Base-by-base conservation (phyloP, 2,888 invertebrate genomes). In the Nymphalis polychloros region DNA sequence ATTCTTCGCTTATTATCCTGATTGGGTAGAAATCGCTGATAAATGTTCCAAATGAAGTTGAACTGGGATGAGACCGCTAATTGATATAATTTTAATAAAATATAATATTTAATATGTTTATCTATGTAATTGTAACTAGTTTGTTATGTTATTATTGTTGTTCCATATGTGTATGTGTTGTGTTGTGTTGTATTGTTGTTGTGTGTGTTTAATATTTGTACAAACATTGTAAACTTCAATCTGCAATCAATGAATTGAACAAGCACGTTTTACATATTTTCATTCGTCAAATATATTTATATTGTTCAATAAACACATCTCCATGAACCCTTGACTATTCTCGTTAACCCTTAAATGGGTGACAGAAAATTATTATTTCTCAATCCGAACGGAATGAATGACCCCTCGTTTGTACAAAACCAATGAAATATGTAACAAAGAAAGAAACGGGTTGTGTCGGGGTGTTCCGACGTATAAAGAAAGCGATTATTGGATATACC, bases 361-460 rank as follows among this genome's bases (percentile, higher is more conserved):
- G 78, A 79, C 79, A 68, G 64, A 41, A 41, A 41, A 81, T 80
- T 81, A 84, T 81, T 82, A 84, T 83, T 84, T 79, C 76, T 81
- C 78, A 78, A 67, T 80, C 79, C 77, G 72, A 31, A 72, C 73
- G 83, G 82, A 82, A 79, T 77, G 73, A 61, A 79, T 81, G 81
- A 85, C 86, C 88, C 89, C 78, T 82, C 81, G 75, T 82, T 79
- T 80, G 82, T 80, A 84, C 77, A 72, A 81, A 80, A 80, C 83
- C 86, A 84, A 87, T 89, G 86, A 85, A 88, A 89, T 87, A 88
- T 88, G 82, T 82, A 87, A 88, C 89, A 90, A 89, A 89, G 80
- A 78, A 75, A 53, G 78, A 78, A 86, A 85, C 87, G 82, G 82
- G 87, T 86, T 85, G 78, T 72, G 76, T 77, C 76, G 71, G 65